Evolutionary conservation across 2,113 vertebrate genomes (phyloP).

Genomic region (Pollachius pollachius): DNA sequence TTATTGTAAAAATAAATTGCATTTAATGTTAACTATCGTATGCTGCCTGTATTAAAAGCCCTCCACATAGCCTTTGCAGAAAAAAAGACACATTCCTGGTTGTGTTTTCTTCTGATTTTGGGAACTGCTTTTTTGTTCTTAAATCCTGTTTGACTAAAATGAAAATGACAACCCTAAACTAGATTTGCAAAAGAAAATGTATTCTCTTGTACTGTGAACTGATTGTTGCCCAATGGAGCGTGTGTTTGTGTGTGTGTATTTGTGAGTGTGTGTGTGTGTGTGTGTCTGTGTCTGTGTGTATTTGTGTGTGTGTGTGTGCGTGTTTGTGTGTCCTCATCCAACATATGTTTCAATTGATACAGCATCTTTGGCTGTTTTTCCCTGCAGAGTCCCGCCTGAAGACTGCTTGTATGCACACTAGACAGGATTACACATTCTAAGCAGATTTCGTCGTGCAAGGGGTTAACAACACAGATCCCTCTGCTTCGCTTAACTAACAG

Average conservation of each 20-base stretch:
- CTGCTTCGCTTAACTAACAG: constrained; percentile 69
- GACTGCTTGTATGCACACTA: constrained; percentile 75
- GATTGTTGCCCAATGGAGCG: constrained; percentile 56
- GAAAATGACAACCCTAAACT: constrained; percentile 77
- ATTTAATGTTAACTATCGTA: constrained; percentile 24
- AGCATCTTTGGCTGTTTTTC: constrained; percentile 79
- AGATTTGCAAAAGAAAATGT: constrained; percentile 65
- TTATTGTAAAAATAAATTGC: constrained; percentile 22
- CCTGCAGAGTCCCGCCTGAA: constrained; percentile 73
- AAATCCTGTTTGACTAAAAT: constrained; percentile 76
- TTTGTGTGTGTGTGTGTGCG: constrained; percentile 2
- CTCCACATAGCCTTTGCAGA: constrained; percentile 36
- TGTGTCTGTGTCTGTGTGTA: constrained; percentile 5
- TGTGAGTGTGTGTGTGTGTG: constrained; percentile 7
- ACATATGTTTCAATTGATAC: constrained; percentile 78
- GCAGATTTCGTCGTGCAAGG: constrained; percentile 75
- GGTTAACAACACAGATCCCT: constrained; percentile 65
- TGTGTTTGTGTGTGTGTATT: constrained; percentile 23
- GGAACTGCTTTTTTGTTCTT: constrained; percentile 63
- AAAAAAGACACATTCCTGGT: constrained; percentile 48
- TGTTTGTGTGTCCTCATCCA: constrained; percentile 41
- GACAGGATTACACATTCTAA: constrained; percentile 81
- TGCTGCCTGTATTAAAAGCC: constrained; percentile 18
- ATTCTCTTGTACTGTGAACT: constrained; percentile 53
- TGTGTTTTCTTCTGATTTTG: constrained; percentile 54